Evolutionary conservation across 2,888 invertebrate genomes (phyloP).

Genomic region (Ctena decussata): DNA sequence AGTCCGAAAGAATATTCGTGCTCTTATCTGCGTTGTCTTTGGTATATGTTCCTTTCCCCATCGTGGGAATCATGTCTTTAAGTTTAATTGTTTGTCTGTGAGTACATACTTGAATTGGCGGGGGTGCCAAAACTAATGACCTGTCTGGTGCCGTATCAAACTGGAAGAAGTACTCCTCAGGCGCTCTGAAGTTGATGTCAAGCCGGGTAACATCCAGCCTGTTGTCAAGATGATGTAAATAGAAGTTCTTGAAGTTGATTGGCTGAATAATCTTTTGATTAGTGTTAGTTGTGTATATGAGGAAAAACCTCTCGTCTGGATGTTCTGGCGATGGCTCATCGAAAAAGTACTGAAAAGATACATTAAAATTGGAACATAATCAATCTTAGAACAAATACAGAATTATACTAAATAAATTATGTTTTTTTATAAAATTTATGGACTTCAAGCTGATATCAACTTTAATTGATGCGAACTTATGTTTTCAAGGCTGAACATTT

Average conservation of each 20-base stretch:
- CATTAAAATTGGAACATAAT: too few relatives aligned
- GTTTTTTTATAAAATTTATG: too few relatives aligned
- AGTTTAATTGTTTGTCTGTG: slow-evolving; percentile 23
- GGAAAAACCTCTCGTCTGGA: slow-evolving; percentile 54
- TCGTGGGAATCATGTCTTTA: slow-evolving; percentile 2
- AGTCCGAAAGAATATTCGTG: slow-evolving; percentile 32
- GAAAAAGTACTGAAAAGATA: slow-evolving; percentile 55
- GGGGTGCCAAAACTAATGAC: neutral
- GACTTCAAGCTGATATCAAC: too few relatives aligned
- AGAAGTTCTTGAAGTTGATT: slow-evolving; percentile 50
- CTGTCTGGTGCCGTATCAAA: slow-evolving; percentile 53
- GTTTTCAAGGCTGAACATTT: too few relatives aligned
- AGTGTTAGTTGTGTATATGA: slow-evolving; percentile 41
- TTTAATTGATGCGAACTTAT: too few relatives aligned
- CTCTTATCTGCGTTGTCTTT: slow-evolving; percentile 27
- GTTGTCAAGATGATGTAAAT: slow-evolving; percentile 61
- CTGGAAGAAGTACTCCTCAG: slow-evolving; percentile 64
- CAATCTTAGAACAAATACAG: too few relatives aligned
- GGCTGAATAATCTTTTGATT: slow-evolving; percentile 58
- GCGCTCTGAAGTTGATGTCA: slow-evolving; percentile 60
- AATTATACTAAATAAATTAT: too few relatives aligned
- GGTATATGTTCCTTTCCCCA: neutral
- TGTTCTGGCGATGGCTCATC: slow-evolving; percentile 24
- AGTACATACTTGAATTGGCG: slow-evolving; percentile 29
- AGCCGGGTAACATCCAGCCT: slow-evolving; percentile 50